Evolutionary conservation across 2,888 invertebrate species (phyloP).

Genomic region (Bugulina stolonifera): DNA sequence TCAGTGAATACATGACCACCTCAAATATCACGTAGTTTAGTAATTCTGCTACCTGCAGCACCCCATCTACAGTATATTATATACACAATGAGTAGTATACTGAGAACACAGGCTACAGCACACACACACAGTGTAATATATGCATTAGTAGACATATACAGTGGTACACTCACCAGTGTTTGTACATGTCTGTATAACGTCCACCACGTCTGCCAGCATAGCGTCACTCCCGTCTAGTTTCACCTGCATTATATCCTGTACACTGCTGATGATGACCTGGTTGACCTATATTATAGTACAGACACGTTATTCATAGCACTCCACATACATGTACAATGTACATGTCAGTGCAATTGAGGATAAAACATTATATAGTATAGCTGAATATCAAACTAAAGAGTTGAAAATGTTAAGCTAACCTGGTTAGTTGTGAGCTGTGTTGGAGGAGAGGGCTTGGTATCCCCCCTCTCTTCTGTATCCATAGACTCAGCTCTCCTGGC

Average conservation of each 20-base stretch:
- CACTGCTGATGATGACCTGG: neutral
- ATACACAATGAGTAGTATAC: neutral
- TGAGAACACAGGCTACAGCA: neutral
- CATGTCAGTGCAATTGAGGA: too few relatives aligned
- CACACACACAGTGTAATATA: neutral
- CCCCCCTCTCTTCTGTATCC: neutral
- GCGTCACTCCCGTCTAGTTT: conserved; percentile 3
- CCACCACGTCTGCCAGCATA: neutral
- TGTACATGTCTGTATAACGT: neutral
- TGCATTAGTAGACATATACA: neutral
- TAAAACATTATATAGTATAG: too few relatives aligned
- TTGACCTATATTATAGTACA: too few relatives aligned
- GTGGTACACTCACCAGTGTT: neutral
- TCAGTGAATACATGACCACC: neutral
- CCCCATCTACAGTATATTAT: neutral
- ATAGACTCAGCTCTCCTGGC: neutral
- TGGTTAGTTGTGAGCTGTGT: too few relatives aligned
- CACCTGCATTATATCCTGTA: neutral
- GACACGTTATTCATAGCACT: too few relatives aligned
- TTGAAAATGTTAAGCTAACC: too few relatives aligned
- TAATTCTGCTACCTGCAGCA: neutral
- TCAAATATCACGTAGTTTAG: neutral
- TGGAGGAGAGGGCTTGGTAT: neutral
- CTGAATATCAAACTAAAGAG: too few relatives aligned
- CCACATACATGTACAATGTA: too few relatives aligned